Evolutionary conservation across 1,140 invertebrate species (phyloP).

Genomic region (Atta cephalotes): DNA sequence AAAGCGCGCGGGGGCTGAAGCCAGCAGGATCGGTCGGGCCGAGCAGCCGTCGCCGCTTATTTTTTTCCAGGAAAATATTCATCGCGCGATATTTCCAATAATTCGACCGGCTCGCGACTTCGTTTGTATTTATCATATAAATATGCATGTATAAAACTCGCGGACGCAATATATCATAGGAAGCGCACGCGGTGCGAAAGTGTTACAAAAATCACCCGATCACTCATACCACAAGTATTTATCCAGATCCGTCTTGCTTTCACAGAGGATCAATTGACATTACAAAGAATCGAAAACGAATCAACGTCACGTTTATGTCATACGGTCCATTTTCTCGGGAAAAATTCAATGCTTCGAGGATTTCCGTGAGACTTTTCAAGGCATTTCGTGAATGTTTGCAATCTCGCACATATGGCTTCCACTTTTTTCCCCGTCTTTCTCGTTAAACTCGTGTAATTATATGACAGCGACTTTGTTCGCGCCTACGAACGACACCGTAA

Average conservation of each 20-base stretch:
- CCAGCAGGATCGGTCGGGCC: constrained; percentile 49
- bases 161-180: constrained; percentile 11
- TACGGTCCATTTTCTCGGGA: not conserved
- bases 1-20: constrained; percentile 64
- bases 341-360: not conserved
- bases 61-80: constrained; percentile 53
- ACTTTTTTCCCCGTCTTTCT: constrained; percentile 37
- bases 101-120: constrained; percentile 44
- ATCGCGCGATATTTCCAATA: constrained; percentile 58
- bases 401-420: not conserved
- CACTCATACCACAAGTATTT: not conserved
- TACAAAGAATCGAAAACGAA: constrained; percentile 13
- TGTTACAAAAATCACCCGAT: constrained; percentile 16
- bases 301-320: constrained; percentile 12
- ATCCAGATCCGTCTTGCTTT: constrained; percentile 6
- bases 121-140: constrained; percentile 52
- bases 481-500: constrained; percentile 23
- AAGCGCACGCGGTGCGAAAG: not conserved
- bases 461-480: constrained; percentile 37
- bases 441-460: constrained; percentile 65
- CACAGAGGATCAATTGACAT: not conserved
- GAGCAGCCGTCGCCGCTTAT: constrained; percentile 25
- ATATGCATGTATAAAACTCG: constrained; percentile 49
- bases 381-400: constrained; percentile 2
- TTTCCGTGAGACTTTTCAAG: constrained; percentile 36